Evolutionary conservation across 2,797 vertebrate genomes (phyloP), one percentile per base, ranked within the genome.

Genomic region (Linurgus olivaceus): DNA sequence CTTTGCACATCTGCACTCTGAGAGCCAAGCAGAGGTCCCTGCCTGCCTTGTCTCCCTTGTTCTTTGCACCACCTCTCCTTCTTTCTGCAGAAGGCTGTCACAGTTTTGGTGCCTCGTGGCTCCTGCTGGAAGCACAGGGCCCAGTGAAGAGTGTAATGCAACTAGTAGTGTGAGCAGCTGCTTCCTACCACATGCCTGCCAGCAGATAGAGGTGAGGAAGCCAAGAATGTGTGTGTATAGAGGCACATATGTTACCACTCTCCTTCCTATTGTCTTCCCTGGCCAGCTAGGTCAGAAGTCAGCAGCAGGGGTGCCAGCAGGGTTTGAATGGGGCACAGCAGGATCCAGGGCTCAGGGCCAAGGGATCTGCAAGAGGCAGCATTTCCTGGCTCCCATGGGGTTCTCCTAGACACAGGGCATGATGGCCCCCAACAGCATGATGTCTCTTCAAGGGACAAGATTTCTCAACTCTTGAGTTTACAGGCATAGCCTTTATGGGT

Each of bases 231-330:
- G 50, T 58, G 76, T 57, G 19, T 25, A 58, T 8, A 40, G 51
- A 78, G 70, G 37, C 76, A 95, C 95, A 95, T 75, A 94, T 94
- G 94, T 78, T 61, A 77, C 79, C 38, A 23, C 45, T 90, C 85
- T 91, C 72, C 72, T 37, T 88, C 45, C 61, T n/a, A n/a, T 81
- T 93, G 85, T 91, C 73, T 59, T 66, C n/a, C 42, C 55, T 37
- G 37, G 85, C 83, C 76, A 88, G 79, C 58, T 73, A 94, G 95
- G 89, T 96, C 91, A 93, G 93, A 79, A 94, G 86, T 78, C 13
- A 9, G 74, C 20, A 7, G 72, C 44, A 44, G 50, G 45, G 54
- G 57, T 58, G 54, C 58, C 90, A 75, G 79, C 57, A 68, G 48
- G 38, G 50, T 65, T 71, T 93, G 81, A 82, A 74, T 50, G 35